A percentile compares a stretch with the other conserved stretches of the same genome.
Conservation (phyloP, 2,113 vertebrate genomes). For the Canis aureus region DNA sequence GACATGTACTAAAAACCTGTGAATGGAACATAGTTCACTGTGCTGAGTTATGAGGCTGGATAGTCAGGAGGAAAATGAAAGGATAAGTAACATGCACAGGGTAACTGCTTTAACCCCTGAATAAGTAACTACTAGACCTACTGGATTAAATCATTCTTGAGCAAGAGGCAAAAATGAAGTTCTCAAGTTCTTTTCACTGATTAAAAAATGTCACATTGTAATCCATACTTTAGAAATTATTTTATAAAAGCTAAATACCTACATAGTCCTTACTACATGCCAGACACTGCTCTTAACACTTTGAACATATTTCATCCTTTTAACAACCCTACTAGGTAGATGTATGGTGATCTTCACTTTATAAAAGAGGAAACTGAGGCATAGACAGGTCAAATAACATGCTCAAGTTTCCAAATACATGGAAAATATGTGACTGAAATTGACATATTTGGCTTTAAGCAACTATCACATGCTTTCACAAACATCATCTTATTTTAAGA, state of each 20-base stretch:
- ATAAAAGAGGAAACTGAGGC: neutral
- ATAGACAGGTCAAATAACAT: neutral
- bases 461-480: neutral
- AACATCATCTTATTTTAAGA: too few relatives aligned
- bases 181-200: neutral
- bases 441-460: neutral
- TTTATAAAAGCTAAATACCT: constrained; percentile 31
- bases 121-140: neutral
- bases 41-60: neutral
- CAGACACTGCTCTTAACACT: neutral
- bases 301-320: neutral
- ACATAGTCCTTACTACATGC: neutral
- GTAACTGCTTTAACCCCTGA: neutral
- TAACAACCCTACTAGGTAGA: neutral
- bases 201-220: neutral
- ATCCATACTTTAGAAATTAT: neutral
- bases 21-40: neutral
- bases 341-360: neutral
- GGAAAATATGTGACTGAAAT: neutral
- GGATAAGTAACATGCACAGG: neutral
- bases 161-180: neutral
- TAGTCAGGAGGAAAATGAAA: neutral
- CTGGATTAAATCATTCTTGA: neutral
- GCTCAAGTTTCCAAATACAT: neutral
- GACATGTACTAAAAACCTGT: neutral